phyloP scores from a whole-genome alignment of 2,888 invertebrate species.

The Anoplius nigerrimus region DNA sequence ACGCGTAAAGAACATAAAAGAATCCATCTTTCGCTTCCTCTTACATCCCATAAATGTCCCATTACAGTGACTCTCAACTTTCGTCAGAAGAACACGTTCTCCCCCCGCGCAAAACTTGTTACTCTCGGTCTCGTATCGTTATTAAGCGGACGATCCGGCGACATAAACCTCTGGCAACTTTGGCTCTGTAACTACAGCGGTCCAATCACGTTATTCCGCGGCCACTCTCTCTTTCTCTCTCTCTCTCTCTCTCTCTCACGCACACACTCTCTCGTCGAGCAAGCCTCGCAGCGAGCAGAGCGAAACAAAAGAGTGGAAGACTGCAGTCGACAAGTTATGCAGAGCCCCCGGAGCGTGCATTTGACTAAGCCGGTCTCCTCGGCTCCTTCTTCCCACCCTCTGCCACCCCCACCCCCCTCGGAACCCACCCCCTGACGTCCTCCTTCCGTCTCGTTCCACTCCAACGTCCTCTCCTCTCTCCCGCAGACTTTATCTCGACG shows the following conservation, averaged over 20 bases:
- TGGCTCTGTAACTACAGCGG: neutral
- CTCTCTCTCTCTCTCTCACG: too few species aligned
- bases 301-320: constrained; percentile 65
- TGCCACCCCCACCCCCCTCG: constrained; percentile 26
- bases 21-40: too few species aligned
- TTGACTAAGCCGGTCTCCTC: constrained; percentile 64
- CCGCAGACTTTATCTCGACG: constrained; percentile 61
- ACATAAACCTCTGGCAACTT: too few species aligned
- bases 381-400: constrained; percentile 5
- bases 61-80: too few species aligned
- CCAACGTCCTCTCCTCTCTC: constrained; percentile 15
- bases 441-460: constrained; percentile 14
- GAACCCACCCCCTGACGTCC: constrained; percentile 18
- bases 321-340: constrained; percentile 69
- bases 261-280: constrained; percentile 5
- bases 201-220: constrained; percentile 53
- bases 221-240: neutral
- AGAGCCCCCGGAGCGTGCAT: constrained; percentile 67
- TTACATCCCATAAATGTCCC: too few species aligned
- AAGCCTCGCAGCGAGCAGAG: constrained; percentile 58
- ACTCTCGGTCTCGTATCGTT: too few species aligned
- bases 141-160: too few species aligned
- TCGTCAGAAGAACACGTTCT: too few species aligned
- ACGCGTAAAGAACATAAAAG: too few species aligned
- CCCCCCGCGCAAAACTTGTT: too few species aligned